phyloP scores from a whole-genome alignment of 2,113 vertebrate genomes.

The Gambusia holbrooki region DNA sequence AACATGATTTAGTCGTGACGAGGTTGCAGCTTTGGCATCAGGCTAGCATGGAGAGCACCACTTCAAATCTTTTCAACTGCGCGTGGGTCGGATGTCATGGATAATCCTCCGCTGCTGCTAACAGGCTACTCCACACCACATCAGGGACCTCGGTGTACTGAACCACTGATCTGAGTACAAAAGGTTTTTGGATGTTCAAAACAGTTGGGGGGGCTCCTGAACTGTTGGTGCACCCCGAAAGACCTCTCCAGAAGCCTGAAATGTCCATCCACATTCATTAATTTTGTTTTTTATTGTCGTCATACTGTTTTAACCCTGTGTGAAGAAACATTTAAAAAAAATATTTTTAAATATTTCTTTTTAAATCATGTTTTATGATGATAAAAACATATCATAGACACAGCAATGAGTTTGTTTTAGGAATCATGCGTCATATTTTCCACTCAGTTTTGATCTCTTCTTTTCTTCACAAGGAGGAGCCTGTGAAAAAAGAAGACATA shows the following conservation, averaged over 20 bases:
- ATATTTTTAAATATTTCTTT: no score
- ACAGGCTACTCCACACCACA: background rate
- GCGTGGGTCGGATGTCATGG: background rate
- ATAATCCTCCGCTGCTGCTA: background rate
- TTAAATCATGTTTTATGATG: background rate
- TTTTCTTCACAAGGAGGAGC: conserved; percentile 80
- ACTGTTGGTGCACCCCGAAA: background rate
- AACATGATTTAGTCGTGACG: background rate
- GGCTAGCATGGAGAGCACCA: background rate
- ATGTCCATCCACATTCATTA: background rate
- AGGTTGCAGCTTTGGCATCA: background rate
- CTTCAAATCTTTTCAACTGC: background rate
- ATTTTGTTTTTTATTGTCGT: no score
- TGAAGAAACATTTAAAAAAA: background rate
- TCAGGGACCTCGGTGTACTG: background rate
- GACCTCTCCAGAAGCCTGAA: background rate
- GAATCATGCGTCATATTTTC: background rate
- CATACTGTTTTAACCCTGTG: background rate
- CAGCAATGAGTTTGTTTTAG: conserved; percentile 3
- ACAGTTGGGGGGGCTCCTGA: background rate
- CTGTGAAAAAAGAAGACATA: conserved; percentile 86
- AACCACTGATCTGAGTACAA: background rate
- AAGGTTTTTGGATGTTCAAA: background rate
- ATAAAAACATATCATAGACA: background rate
- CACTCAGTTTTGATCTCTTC: conserved; percentile 12